Evolutionary conservation across 1,140 invertebrate genomes (phyloP).

Genomic region (Lithobius niger): DNA sequence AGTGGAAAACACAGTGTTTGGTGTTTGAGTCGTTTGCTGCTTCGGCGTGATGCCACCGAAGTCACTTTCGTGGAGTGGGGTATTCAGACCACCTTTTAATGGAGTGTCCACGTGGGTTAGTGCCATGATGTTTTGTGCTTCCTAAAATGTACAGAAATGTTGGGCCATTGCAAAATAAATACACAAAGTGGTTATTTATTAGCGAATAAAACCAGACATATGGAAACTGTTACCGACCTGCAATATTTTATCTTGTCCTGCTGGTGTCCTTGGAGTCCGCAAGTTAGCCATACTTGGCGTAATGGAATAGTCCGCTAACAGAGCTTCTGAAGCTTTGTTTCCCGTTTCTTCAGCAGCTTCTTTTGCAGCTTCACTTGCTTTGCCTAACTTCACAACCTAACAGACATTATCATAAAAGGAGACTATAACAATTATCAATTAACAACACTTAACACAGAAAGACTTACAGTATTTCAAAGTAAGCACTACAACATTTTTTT

Average conservation of each 20-base stretch:
- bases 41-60: conserved; percentile 70
- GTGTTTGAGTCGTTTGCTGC: conserved; percentile 59
- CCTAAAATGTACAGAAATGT: conserved; percentile 50
- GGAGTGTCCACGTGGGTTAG: conserved; percentile 94
- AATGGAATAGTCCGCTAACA: conserved; percentile 82
- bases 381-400: conserved; percentile 92
- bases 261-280: conserved; percentile 76
- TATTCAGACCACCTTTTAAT: conserved; percentile 87
- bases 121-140: conserved; percentile 97
- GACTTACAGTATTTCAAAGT: no score
- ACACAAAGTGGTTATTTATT: neutral
- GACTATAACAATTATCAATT: no score
- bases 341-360: conserved; percentile 77
- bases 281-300: conserved; percentile 50
- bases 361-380: conserved; percentile 83
- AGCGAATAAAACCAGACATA: neutral
- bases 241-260: conserved; percentile 46
- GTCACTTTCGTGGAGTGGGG: conserved; percentile 75
- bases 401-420: no score
- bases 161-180: neutral
- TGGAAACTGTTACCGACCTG: conserved; percentile 30
- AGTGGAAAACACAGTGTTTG: conserved; percentile 89
- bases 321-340: conserved; percentile 61
- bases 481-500: no score
- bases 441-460: no score